Percentiles rank a stretch among this genome's conserved stretches.
phyloP scores from a whole-genome alignment of 2,888 invertebrate genomes.

The Pasiphila rectangulata region DNA sequence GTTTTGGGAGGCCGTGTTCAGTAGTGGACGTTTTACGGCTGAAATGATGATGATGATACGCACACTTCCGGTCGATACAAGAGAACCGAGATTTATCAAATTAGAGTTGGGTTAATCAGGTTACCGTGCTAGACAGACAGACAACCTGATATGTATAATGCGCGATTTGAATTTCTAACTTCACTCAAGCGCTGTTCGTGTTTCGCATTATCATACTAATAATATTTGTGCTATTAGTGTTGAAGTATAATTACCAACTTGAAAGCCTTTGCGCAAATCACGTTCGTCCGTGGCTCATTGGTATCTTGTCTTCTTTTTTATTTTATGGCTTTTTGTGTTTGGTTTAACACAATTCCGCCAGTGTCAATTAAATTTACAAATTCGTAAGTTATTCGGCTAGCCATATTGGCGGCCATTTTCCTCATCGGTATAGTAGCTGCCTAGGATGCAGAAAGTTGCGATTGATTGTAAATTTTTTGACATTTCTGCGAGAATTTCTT shows the following conservation, averaged over 20 bases:
- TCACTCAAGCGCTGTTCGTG: slow-evolving; percentile 11
- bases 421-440: too few species aligned
- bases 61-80: too few species aligned
- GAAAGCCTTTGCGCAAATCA: background rate
- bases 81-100: slow-evolving; percentile 52
- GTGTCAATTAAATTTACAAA: too few species aligned
- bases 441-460: too few species aligned
- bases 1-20: too few species aligned
- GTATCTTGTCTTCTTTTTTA: too few species aligned
- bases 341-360: too few species aligned
- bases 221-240: slow-evolving; percentile 11
- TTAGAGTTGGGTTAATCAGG: slow-evolving; percentile 46
- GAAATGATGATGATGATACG: background rate
- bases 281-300: background rate
- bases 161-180: slow-evolving; percentile 54
- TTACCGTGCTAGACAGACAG: slow-evolving; percentile 48
- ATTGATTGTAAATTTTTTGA: too few species aligned
- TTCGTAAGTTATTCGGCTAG: too few species aligned
- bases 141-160: slow-evolving; percentile 46
- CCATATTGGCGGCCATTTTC: too few species aligned
- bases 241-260: background rate
- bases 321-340: too few species aligned
- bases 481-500: too few species aligned
- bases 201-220: slow-evolving; percentile 15
- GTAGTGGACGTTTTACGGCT: slow-evolving; percentile 6